Evolutionary conservation across 2,888 invertebrate genomes (phyloP).

Genomic region (Leucoptera coffeella): DNA sequence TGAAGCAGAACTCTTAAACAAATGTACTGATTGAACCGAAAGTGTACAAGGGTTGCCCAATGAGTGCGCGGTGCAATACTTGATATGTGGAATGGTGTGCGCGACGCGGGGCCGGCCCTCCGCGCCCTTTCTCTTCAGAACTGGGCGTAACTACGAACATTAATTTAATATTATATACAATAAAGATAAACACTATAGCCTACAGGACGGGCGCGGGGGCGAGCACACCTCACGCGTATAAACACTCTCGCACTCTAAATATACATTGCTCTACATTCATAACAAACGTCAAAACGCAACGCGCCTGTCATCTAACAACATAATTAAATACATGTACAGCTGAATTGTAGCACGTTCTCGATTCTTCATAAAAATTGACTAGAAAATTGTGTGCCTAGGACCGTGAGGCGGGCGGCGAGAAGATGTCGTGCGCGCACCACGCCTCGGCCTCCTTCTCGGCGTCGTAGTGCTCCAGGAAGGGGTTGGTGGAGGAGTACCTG

Average conservation of each 20-base stretch:
- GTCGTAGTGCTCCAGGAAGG: conserved; percentile 54
- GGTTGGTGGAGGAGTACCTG: conserved; percentile 51
- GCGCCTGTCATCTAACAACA: conserved; percentile 23
- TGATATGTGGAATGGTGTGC: conserved; percentile 51
- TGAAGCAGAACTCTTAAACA: not conserved
- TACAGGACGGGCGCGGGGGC: conserved; percentile 28
- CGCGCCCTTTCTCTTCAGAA: conserved; percentile 30
- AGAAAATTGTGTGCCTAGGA: conserved; percentile 46
- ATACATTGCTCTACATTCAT: conserved; percentile 40
- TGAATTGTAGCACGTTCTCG: conserved; percentile 45
- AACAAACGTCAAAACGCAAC: conserved; percentile 42
- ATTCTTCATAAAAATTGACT: conserved; percentile 48
- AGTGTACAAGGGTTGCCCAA: conserved; percentile 8
- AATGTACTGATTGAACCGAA: not conserved
- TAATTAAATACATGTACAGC: conserved; percentile 46
- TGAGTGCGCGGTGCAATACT: no score
- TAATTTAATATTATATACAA: conserved; percentile 40
- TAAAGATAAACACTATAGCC: conserved; percentile 36
- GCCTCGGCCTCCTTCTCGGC: conserved; percentile 43
- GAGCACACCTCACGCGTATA: conserved; percentile 27
- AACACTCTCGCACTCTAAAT: conserved; percentile 46
- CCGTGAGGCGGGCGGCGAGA: conserved; percentile 38
- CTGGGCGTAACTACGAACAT: conserved; percentile 34
- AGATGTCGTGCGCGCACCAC: conserved; percentile 41
- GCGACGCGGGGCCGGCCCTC: conserved; percentile 28